Conservation (phyloP, 2,888 invertebrate species). For the Catocala sponsa region DNA sequence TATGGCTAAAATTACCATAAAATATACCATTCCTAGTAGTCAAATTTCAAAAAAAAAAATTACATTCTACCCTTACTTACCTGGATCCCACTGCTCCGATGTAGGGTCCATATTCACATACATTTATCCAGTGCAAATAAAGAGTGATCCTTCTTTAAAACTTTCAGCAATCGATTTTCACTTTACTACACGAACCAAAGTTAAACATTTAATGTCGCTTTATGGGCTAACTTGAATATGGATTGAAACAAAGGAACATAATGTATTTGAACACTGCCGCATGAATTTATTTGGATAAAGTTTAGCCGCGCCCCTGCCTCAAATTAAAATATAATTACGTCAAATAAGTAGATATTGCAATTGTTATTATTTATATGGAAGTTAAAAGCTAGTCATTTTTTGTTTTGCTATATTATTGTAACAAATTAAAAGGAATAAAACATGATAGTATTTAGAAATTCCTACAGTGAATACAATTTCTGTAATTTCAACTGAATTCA, state of each 20-base stretch:
- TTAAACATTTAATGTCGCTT: not conserved
- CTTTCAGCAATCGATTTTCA: constrained; percentile 32
- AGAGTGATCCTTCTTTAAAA: constrained; percentile 28
- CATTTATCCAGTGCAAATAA: constrained; percentile 33
- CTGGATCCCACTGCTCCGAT: constrained; percentile 81
- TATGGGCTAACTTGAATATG: not conserved
- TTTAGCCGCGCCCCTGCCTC: constrained; percentile 20
- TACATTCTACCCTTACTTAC: constrained; percentile 53
- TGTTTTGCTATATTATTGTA: no score
- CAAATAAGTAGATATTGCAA: not conserved
- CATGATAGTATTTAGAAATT: no score
- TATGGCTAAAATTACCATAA: no score
- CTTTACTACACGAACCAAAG: not conserved
- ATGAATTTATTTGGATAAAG: not conserved
- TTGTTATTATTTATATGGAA: constrained; percentile 1
- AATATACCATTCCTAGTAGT: no score
- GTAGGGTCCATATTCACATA: constrained; percentile 72
- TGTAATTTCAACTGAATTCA: not conserved
- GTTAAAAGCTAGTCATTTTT: not conserved
- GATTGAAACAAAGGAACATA: constrained; percentile 1
- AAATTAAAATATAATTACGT: not conserved
- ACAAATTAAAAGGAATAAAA: no score
- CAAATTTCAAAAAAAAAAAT: not conserved
- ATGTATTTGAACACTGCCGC: no score
- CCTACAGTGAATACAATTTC: not conserved